Evolutionary conservation across 2,113 vertebrate genomes (phyloP), one percentile per base, ranked within the genome.

Genomic region (Nymphicus hollandicus): DNA sequence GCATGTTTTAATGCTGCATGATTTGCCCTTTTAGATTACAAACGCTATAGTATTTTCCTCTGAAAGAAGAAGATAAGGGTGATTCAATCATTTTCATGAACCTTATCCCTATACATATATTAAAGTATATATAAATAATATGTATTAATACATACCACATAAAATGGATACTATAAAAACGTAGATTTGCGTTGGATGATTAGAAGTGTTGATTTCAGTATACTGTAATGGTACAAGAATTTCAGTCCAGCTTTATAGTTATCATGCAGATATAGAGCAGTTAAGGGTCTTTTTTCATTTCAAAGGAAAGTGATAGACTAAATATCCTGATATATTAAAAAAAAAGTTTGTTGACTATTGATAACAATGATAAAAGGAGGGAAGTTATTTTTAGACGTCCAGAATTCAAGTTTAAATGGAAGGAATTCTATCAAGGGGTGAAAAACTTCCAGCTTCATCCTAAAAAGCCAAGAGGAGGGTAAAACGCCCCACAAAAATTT

Each of bases 21-120:
- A 27, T 76, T 95, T 94, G 29, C 39, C 55, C 39, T 71, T 89
- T 95, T 80, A 71, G 92, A 53, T 91, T 58, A 46, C 43, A 74
- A 93, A 86, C 33, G 72, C 25, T 56, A 13, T 20, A 64, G 47
- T 73, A 33, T 65, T 80, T 88, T 19, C 29, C 41, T 41, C 78
- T 86, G 81, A 79, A 77, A 91, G 25, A 72, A 47, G 33, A 81
- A 84, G 60, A 56, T n/a, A 7, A 73, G 13, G 17, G 23, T 39
- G 23, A 27, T 39, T 85, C 47, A 72, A 7, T 39, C 0, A 35
- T 69, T 83, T 49, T 87, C 17, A 41, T 70, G 46, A 33, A 71
- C 15, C 1, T 2, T 46, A 22, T 33, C 19, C 35, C 14, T 58
- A 2, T 65, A 1, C 20, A 3, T 35, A 22, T 37, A 17, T 64